Percentiles rank a stretch among this genome's conserved stretches.
Evolutionary conservation across 2,797 vertebrate genomes (phyloP).

Genomic region (Chelon auratus): DNA sequence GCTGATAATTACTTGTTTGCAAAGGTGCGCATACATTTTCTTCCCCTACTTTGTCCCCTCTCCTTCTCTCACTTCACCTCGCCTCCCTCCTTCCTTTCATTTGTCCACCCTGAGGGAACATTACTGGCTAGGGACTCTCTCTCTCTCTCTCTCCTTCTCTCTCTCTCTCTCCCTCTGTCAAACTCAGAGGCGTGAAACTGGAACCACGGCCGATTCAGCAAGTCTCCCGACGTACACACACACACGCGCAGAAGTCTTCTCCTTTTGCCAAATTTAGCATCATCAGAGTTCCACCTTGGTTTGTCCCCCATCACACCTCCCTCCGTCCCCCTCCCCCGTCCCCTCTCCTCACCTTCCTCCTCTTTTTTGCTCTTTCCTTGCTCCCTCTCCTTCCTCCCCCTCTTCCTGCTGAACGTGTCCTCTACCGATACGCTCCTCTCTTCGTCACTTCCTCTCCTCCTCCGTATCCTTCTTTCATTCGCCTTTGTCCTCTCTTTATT

Average conservation of each 20-base stretch:
- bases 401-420: conserved; percentile 74
- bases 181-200: conserved; percentile 86
- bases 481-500: conserved; percentile 46
- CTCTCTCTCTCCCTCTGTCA: conserved; percentile 67
- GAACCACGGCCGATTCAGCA: conserved; percentile 90
- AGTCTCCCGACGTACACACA: conserved; percentile 75
- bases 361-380: conserved; percentile 18
- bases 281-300: conserved; percentile 89
- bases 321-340: conserved; percentile 9
- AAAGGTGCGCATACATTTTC: conserved; percentile 33
- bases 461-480: conserved; percentile 70
- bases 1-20: conserved; percentile 17
- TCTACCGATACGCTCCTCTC: conserved; percentile 55
- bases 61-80: conserved; percentile 47
- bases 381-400: conserved; percentile 40
- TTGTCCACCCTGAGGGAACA: conserved; percentile 74
- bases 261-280: conserved; percentile 92
- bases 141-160: conserved; percentile 45
- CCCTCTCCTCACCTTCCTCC: conserved; percentile 61
- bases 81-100: conserved; percentile 56
- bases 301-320: conserved; percentile 74
- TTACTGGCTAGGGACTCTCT: conserved; percentile 72
- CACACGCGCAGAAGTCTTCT: conserved; percentile 68
- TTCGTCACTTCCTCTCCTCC: conserved; percentile 60
- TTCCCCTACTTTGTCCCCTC: conserved; percentile 51